Percentiles rank a stretch among this genome's conserved stretches.
phyloP scores from a whole-genome alignment of 2,113 vertebrate species.

The Chamaetylas fuelleborni region DNA sequence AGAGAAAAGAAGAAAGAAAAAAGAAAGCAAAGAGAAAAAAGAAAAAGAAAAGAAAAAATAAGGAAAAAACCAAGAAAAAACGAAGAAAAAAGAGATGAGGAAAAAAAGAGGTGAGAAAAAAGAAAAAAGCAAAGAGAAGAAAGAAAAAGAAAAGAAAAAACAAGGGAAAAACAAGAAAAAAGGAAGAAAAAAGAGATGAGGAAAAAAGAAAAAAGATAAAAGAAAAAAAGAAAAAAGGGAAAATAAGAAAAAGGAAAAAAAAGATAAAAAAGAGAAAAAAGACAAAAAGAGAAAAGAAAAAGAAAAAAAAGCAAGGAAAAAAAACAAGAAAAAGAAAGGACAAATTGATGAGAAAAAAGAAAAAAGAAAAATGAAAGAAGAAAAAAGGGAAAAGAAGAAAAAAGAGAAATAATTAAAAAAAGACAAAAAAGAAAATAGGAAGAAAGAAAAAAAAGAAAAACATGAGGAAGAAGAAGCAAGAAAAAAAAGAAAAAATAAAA shows the following conservation, averaged over 20 bases:
- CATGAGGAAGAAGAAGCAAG: fast-evolving
- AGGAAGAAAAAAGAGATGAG: fast-evolving
- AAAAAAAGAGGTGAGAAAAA: fast-evolving
- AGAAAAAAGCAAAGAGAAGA: no score
- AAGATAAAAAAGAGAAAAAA: fast-evolving
- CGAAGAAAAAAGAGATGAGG: fast-evolving
- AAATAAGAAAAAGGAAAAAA: fast-evolving
- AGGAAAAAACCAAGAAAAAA: no score
- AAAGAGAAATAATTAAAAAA: no score
- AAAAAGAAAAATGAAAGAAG: no score
- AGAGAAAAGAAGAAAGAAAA: no score
- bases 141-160: background rate
- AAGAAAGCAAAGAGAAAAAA: no score
- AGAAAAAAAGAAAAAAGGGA: background rate
- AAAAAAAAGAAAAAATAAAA: background rate
- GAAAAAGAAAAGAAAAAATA: no score
- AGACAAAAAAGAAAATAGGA: fast-evolving
- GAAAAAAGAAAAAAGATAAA: background rate
- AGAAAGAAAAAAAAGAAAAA: background rate
- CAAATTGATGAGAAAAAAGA: fast-evolving
- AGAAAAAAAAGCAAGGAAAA: no score
- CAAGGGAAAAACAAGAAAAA: fast-evolving
- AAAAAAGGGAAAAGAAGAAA: fast-evolving
- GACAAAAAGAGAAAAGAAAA: no score
- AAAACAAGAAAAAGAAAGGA: no score